Conservation (phyloP, 23 tunicate genomes). For the Halocynthia roretzi region DNA sequence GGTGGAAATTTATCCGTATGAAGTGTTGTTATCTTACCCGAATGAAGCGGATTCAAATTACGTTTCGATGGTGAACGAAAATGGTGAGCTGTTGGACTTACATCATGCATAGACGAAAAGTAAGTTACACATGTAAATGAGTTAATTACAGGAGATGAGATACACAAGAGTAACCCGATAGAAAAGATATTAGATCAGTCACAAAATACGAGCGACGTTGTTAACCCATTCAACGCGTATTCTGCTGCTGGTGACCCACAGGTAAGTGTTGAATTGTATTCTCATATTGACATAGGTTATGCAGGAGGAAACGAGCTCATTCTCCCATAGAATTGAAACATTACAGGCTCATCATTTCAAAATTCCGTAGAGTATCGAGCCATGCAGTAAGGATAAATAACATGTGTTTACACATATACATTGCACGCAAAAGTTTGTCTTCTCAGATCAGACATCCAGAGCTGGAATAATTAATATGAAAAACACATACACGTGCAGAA, state of each 20-base stretch:
- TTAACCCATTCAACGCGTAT: slow-evolving; percentile 87
- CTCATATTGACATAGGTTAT: too few relatives aligned
- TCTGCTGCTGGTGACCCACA: slow-evolving; percentile 56
- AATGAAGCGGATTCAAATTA: slow-evolving; percentile 60
- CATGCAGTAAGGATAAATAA: too few relatives aligned
- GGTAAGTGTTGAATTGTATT: slow-evolving; percentile 12
- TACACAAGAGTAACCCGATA: slow-evolving; percentile 8
- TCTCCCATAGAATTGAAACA: too few relatives aligned
- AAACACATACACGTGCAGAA: too few relatives aligned
- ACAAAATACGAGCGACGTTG: slow-evolving; percentile 67
- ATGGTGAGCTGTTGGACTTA: slow-evolving; percentile 16
- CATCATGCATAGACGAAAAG: too few relatives aligned
- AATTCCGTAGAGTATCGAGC: too few relatives aligned
- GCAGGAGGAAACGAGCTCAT: too few relatives aligned
- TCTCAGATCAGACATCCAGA: too few relatives aligned
- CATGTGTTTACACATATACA: too few relatives aligned
- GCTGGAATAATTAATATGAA: too few relatives aligned
- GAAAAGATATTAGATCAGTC: slow-evolving; percentile 42
- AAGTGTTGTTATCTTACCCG: slow-evolving; percentile 80
- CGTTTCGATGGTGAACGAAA: slow-evolving; percentile 19
- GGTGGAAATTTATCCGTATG: slow-evolving; percentile 46
- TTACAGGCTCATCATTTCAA: too few relatives aligned
- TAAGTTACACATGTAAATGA: not conserved
- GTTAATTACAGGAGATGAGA: not conserved
- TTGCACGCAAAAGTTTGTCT: too few relatives aligned